These are phyloP conservation scores for Nibea albiflora DNA, from an alignment of 2,113 vertebrate species.

Conservation along the genomic window DNA sequence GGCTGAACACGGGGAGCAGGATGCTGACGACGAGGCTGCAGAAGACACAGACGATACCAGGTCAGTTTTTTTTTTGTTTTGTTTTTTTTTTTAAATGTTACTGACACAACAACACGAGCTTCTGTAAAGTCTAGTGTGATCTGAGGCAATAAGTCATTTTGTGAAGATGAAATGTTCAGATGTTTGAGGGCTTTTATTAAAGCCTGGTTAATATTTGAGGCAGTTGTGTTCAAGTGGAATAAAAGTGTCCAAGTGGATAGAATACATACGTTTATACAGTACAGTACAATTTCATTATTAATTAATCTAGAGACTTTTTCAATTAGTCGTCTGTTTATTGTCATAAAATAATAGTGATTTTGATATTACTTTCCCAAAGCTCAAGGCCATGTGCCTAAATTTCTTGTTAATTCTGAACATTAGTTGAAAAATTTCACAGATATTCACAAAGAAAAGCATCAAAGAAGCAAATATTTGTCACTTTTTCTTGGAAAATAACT, in stretches of 20 bases:
- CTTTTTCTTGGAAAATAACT: not conserved
- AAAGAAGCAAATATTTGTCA: not conserved
- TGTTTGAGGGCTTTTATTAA: not conserved
- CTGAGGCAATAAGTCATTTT: not conserved
- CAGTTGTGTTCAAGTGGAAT: not conserved
- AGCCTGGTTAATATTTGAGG: not conserved
- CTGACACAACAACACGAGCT: too few species aligned
- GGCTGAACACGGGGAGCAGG: slow-evolving; percentile 88
- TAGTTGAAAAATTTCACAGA: too few species aligned
- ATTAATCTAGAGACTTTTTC: too few species aligned
- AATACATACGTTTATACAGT: not conserved
- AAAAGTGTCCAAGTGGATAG: not conserved
- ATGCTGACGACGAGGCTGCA: slow-evolving; percentile 93
- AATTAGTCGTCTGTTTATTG: too few species aligned
- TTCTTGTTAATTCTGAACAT: too few species aligned
- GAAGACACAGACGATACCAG: slow-evolving; percentile 96
- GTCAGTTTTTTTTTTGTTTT: slow-evolving; percentile 49
- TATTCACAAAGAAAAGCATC: not conserved
- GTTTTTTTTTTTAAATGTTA: not conserved
- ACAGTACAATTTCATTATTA: too few species aligned
- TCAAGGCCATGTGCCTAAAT: too few species aligned
- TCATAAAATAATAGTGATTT: too few species aligned
- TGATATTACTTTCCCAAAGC: too few species aligned
- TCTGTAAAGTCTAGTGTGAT: not conserved
- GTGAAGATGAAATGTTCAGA: not conserved